phyloP scores from a whole-genome alignment of 2,797 vertebrate genomes.

The Cuculus canorus region DNA sequence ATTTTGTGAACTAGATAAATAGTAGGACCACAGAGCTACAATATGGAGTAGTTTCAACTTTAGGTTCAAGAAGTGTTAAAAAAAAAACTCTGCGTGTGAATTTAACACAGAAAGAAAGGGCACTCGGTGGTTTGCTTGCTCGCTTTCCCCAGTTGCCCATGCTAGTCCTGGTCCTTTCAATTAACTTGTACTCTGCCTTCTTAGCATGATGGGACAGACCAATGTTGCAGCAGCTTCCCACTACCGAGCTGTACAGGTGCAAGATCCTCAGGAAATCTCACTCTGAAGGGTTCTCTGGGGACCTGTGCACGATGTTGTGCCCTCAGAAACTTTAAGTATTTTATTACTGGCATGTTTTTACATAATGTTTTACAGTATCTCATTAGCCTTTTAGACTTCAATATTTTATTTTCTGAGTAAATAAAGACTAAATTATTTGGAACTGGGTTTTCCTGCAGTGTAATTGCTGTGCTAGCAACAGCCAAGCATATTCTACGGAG shows the following conservation, averaged over 20 bases:
- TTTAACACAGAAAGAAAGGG: not conserved
- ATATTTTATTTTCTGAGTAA: not conserved
- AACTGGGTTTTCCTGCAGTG: not conserved
- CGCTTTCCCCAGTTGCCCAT: not conserved
- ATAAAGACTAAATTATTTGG: not conserved
- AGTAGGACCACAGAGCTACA: not conserved
- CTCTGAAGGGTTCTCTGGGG: not conserved
- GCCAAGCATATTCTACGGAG: rapidly evolving
- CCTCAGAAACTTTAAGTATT: not conserved
- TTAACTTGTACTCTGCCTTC: not conserved
- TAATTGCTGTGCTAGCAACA: not conserved
- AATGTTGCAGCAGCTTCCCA: not conserved
- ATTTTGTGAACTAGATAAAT: not conserved
- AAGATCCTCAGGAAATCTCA: not conserved
- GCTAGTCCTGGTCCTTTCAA: not conserved
- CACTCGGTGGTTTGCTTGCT: not conserved
- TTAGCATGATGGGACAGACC: not conserved
- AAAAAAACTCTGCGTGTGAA: not conserved
- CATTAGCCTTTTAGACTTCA: not conserved
- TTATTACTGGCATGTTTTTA: not conserved
- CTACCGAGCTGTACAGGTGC: not conserved
- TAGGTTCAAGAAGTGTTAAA: not conserved
- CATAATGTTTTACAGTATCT: not conserved
- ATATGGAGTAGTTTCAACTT: not conserved
- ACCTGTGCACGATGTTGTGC: not conserved